A percentile compares a stretch with the other conserved stretches of the same genome.
phyloP scores from a whole-genome alignment of 2,113 vertebrate genomes.

The Phocoena sinus region DNA sequence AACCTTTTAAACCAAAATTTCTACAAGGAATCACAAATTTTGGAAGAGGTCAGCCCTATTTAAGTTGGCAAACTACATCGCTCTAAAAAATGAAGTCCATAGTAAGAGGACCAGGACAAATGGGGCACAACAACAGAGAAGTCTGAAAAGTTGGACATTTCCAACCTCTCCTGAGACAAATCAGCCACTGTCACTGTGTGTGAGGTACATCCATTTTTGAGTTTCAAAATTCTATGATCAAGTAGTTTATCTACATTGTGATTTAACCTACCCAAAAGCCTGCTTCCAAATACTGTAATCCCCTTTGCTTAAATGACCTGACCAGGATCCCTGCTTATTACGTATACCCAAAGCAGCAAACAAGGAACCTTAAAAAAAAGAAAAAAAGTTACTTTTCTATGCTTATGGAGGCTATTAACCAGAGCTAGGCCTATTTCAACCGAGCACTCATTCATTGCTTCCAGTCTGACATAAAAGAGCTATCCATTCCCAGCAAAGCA shows the following conservation, averaged over 20 bases:
- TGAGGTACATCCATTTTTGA: not conserved
- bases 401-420: not conserved
- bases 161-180: not conserved
- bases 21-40: not conserved
- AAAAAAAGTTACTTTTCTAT: not conserved
- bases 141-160: not conserved
- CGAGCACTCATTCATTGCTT: not conserved
- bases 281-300: slow-evolving; percentile 48
- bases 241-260: not conserved
- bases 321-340: slow-evolving; percentile 52
- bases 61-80: not conserved
- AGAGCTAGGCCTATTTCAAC: not conserved
- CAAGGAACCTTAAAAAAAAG: slow-evolving; percentile 49
- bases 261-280: slow-evolving; percentile 59
- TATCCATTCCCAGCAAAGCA: not conserved
- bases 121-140: accelerated
- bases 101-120: not conserved
- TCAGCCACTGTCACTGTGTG: too few species aligned
- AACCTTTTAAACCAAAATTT: not conserved
- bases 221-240: not conserved
- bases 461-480: not conserved
- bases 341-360: slow-evolving; percentile 53
- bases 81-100: not conserved
- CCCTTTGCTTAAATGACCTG: slow-evolving; percentile 58
- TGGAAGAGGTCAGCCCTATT: not conserved